A percentile compares a stretch with the other conserved stretches of the same genome.
phyloP scores from a whole-genome alignment of 2,797 vertebrate genomes.

The Brachyrhaphis roseni region DNA sequence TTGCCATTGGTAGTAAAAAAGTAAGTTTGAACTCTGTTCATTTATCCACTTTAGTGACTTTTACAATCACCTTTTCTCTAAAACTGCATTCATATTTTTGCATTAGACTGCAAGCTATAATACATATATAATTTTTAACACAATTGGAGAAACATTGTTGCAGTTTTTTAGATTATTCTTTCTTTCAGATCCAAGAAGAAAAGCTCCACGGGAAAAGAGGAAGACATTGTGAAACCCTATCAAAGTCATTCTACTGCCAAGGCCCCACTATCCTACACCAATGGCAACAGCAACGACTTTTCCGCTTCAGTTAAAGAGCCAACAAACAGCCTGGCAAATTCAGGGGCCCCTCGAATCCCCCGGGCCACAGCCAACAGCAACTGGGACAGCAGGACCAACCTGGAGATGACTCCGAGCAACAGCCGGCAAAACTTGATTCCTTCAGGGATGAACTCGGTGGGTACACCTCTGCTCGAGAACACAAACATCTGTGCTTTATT shows the following conservation, averaged over 20 bases:
- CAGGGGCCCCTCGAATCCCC: slow-evolving; percentile 53
- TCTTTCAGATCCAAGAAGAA: slow-evolving; percentile 52
- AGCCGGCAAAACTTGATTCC: slow-evolving; percentile 48
- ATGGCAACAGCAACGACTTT: neutral
- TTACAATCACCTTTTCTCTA: neutral
- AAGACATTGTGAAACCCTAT: slow-evolving; percentile 8
- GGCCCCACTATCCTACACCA: slow-evolving; percentile 4
- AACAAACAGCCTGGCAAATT: neutral
- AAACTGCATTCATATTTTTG: neutral
- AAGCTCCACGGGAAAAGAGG: slow-evolving; percentile 21
- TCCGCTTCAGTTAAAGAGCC: neutral
- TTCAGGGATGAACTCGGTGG: slow-evolving; percentile 36
- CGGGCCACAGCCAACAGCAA: slow-evolving; percentile 46
- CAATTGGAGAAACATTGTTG: neutral
- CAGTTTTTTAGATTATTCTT: neutral
- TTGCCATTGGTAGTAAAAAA: slow-evolving; percentile 26
- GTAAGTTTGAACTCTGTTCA: slow-evolving; percentile 50
- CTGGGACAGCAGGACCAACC: slow-evolving; percentile 41
- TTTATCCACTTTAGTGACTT: neutral
- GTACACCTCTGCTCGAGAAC: neutral
- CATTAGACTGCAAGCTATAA: neutral
- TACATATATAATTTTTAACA: neutral
- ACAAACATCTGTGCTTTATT: neutral
- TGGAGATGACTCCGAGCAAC: slow-evolving; percentile 63
- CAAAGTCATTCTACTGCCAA: slow-evolving; percentile 22